A percentile compares a stretch with the other conserved stretches of the same genome.
These are phyloP conservation scores for Lacanobia oleracea DNA, from an alignment of 2,888 invertebrate genomes.

Conservation along the genomic window DNA sequence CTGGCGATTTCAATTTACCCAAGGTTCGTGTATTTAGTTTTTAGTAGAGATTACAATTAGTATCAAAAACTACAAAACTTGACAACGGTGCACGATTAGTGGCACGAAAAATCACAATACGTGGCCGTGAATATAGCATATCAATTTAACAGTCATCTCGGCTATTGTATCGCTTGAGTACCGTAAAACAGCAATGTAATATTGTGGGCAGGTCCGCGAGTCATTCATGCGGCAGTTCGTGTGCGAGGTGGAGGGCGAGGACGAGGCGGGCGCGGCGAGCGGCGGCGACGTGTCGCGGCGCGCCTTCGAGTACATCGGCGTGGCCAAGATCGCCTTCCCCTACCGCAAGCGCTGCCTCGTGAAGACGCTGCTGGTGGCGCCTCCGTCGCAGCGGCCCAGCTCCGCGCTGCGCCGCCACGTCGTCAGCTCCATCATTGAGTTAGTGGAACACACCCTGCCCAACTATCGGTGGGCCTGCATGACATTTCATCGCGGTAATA, in stretches of 20 bases:
- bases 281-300: slow-evolving; percentile 78
- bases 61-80: too few relatives aligned
- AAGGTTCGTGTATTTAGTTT: slow-evolving; percentile 91
- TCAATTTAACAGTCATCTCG: not conserved
- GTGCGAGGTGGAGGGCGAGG: slow-evolving; percentile 96
- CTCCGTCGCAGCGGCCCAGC: slow-evolving; percentile 95
- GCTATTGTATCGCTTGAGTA: not conserved
- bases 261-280: slow-evolving; percentile 85
- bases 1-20: slow-evolving; percentile 97
- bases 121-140: not conserved
- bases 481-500: slow-evolving; percentile 41
- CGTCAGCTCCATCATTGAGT: slow-evolving; percentile 97
- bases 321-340: slow-evolving; percentile 85
- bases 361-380: slow-evolving; percentile 94
- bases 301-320: slow-evolving; percentile 85
- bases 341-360: slow-evolving; percentile 96
- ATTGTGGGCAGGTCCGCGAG: slow-evolving; percentile 94
- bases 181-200: not conserved
- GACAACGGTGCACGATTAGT: too few relatives aligned
- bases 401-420: slow-evolving; percentile 95
- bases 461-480: slow-evolving; percentile 56
- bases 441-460: slow-evolving; percentile 65
- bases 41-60: too few relatives aligned
- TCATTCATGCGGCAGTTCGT: slow-evolving; percentile 99
- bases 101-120: not conserved